Evolutionary conservation across 2,113 vertebrate genomes (phyloP).

Genomic region (Catharus bicknelli): DNA sequence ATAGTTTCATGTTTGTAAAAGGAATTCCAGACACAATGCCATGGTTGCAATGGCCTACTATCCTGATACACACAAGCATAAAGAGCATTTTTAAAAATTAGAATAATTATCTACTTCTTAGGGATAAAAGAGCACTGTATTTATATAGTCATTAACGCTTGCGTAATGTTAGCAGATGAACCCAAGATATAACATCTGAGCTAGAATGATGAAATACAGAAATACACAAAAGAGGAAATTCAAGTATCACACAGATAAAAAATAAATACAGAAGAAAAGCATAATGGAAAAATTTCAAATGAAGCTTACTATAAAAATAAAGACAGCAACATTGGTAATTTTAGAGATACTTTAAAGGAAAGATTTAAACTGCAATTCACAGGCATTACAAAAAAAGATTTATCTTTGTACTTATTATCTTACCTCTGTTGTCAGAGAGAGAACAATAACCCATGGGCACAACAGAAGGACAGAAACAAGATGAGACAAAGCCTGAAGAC

Average conservation of each 20-base stretch:
- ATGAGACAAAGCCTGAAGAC: conserved; percentile 92
- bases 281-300: neutral
- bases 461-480: conserved; percentile 87
- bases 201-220: neutral
- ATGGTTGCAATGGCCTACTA: neutral
- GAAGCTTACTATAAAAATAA: neutral
- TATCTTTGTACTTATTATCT: conserved; percentile 27
- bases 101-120: neutral
- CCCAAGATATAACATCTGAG: neutral
- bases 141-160: neutral
- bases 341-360: neutral
- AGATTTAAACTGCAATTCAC: neutral
- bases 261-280: neutral
- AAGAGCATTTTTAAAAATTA: neutral
- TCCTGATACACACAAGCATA: neutral
- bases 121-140: neutral
- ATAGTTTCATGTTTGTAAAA: neutral
- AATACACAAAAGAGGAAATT: neutral
- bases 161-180: neutral
- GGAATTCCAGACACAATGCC: neutral
- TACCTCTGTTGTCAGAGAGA: conserved; percentile 93
- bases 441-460: conserved; percentile 91
- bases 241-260: neutral
- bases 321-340: neutral
- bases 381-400: neutral